phyloP scores from a whole-genome alignment of 2,113 vertebrate species.

The Rhinopomastus cyanomelas region DNA sequence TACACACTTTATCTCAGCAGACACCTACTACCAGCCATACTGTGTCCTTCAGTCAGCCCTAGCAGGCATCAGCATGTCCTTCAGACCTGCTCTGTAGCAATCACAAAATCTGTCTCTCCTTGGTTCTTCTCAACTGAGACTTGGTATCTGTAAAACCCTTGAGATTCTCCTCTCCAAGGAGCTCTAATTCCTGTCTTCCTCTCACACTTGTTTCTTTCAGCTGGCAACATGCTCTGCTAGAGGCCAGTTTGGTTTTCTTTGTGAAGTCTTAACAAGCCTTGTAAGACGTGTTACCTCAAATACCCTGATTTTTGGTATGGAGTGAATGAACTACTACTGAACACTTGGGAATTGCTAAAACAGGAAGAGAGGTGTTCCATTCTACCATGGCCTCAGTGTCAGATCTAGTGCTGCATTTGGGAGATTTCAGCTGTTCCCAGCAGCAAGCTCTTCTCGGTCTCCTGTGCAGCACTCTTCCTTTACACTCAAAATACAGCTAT shows the following conservation, averaged over 20 bases:
- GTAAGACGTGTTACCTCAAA: constrained; percentile 61
- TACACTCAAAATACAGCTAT: neutral
- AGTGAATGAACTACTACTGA: constrained; percentile 59
- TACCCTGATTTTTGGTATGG: constrained; percentile 63
- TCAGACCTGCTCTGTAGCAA: constrained; percentile 16
- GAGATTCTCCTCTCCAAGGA: constrained; percentile 59
- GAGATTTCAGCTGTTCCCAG: neutral
- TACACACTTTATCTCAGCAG: constrained; percentile 38
- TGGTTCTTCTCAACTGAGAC: neutral
- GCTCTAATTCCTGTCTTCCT: constrained; percentile 54
- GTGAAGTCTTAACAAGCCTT: constrained; percentile 62
- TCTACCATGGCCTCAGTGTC: neutral
- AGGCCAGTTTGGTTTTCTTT: constrained; percentile 51
- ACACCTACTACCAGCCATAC: constrained; percentile 45
- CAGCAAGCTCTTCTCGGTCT: neutral
- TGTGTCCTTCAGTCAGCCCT: constrained; percentile 35
- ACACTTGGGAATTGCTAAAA: constrained; percentile 11
- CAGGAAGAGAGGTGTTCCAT: neutral
- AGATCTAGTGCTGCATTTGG: neutral
- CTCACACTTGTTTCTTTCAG: constrained; percentile 57
- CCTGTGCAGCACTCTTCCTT: neutral
- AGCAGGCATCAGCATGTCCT: constrained; percentile 18
- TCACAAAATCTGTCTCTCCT: constrained; percentile 7
- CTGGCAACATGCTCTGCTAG: constrained; percentile 28
- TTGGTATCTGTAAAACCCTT: constrained; percentile 15